phyloP scores from a whole-genome alignment of 2,797 vertebrate species.

The Platalea minor region DNA sequence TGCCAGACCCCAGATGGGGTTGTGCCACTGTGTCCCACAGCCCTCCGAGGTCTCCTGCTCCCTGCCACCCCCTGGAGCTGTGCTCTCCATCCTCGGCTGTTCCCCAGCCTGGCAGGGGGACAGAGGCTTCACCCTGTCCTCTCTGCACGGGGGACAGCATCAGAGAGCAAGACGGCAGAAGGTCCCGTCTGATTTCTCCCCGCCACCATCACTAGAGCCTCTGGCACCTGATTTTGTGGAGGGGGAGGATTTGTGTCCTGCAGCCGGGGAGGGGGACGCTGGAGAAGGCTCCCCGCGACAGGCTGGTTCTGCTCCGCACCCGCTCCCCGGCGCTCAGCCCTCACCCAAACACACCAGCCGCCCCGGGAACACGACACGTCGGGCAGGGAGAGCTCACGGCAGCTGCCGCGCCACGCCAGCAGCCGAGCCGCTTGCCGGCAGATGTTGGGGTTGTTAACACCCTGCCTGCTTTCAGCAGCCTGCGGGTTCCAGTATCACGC shows the following conservation, averaged over 20 bases:
- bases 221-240: neutral
- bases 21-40: neutral
- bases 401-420: neutral
- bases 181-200: neutral
- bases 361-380: fast-evolving
- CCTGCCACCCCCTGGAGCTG: neutral
- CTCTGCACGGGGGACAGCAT: neutral
- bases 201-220: neutral
- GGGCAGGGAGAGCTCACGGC: neutral
- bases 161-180: neutral
- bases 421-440: neutral
- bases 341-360: neutral
- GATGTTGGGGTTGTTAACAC: neutral
- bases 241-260: neutral
- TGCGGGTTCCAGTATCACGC: neutral
- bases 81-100: neutral
- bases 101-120: neutral
- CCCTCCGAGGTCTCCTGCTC: neutral
- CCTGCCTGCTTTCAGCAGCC: neutral
- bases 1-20: neutral
- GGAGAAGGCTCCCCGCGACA: neutral
- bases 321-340: fast-evolving
- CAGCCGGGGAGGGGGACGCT: neutral
- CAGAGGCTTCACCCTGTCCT: neutral
- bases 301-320: neutral